Percentiles rank a stretch among this genome's conserved stretches.
These are phyloP conservation scores for Drosophila carrolli DNA, from an alignment of 1,140 invertebrate species.

Conservation along the genomic window DNA sequence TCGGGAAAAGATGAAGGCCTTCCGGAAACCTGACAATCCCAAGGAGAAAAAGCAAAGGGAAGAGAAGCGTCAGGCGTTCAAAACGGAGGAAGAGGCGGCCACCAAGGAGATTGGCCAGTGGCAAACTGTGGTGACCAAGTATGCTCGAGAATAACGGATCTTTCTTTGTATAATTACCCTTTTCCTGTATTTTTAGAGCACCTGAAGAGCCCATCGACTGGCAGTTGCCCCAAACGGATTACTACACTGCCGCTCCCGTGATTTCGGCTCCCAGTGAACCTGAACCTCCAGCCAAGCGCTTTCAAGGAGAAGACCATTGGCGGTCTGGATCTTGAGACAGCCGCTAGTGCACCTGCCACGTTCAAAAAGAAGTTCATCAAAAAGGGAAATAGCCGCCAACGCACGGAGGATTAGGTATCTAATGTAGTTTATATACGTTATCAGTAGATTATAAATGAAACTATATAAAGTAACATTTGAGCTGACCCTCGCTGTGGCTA, in stretches of 20 bases:
- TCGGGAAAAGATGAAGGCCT: conserved; percentile 79
- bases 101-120: conserved; percentile 88
- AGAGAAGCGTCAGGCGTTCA: conserved; percentile 84
- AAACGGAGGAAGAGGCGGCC: conserved; percentile 85
- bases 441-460: not conserved
- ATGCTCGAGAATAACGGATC: conserved; percentile 25
- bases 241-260: conserved; percentile 75
- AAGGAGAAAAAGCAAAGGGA: conserved; percentile 84
- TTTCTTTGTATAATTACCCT: no score
- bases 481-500: no score
- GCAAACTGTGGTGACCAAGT: conserved; percentile 87
- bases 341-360: conserved; percentile 69
- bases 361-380: conserved; percentile 89
- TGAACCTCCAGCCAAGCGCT: conserved; percentile 85
- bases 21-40: conserved; percentile 46
- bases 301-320: conserved; percentile 89
- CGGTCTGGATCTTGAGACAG: conserved; percentile 85
- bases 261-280: conserved; percentile 59
- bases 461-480: not conserved
- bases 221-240: conserved; percentile 86
- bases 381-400: conserved; percentile 86
- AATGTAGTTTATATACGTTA: not conserved
- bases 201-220: conserved; percentile 85
- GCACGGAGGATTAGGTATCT: conserved; percentile 85
- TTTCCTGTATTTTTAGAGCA: conserved; percentile 32